Base-by-base conservation (phyloP, 2,888 invertebrate species). In the Agrotis puta region DNA sequence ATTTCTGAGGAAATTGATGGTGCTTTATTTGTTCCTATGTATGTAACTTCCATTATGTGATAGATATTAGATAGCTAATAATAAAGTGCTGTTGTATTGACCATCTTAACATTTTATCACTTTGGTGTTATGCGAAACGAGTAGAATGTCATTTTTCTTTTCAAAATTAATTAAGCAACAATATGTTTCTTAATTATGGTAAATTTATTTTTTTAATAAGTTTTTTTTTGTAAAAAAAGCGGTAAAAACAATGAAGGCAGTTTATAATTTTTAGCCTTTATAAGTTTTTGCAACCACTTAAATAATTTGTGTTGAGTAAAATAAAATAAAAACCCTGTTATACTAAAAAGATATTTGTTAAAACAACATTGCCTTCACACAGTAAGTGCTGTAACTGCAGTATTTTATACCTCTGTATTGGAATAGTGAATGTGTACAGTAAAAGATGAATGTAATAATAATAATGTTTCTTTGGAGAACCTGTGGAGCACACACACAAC, bases 381-480 rank as follows among this genome's bases (percentile, higher is more conserved):
- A 77, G 73, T 70, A 58, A 69, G 39, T 58, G 68, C 76, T 83
- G 81, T 75, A 54, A 75, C 69, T 77, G 51, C 86, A 86, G 84
- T 88, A 88, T 88, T 87, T 85, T 81, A 71, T 77, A 82, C 72
- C 78, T 74, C 70, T 71, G 67, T 77, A 77, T 76, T 76, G 51
- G 59, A 77, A 85, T 75, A 70, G 33, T 70, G 64, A 48, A 73
- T 72, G 71, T 82, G 84, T 85, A 68, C 76, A 85, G 85, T 85
- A 59, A 79, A 77, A 81, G 6, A 66, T 79, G 78, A 79, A 61
- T 48, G n/a, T 45, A 57, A 33, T 33, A 43, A 74, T 45, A 4
- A 16, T 16, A 45, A 45, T 45, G 16, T 45, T 16, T 45, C 4
- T 45, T 16, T 45, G 13, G 14, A 45, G 16, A 7, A 45, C 45